These are phyloP conservation scores for Sinodicranocentrus sp. DNA, from an alignment of 2,888 invertebrate genomes.

Conservation along the genomic window DNA sequence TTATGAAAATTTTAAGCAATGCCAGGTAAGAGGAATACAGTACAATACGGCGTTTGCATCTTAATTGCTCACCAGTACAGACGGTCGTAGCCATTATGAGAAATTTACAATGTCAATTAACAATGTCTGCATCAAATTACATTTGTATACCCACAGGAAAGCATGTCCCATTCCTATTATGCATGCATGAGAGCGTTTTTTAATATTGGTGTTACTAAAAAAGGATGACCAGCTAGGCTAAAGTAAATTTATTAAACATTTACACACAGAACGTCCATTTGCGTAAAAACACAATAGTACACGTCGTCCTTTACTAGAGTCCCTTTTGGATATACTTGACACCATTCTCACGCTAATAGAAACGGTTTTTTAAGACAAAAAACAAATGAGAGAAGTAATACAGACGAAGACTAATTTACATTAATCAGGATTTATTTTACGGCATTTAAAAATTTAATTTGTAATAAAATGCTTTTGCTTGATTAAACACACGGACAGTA, in stretches of 20 bases:
- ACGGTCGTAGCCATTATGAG: neutral
- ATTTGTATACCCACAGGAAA: constrained; percentile 5
- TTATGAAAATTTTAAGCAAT: constrained; percentile 43
- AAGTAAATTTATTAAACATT: no score
- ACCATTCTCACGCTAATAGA: constrained; percentile 62
- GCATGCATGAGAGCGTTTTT: constrained; percentile 14
- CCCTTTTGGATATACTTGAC: constrained; percentile 53
- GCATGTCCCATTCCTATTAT: constrained; percentile 1
- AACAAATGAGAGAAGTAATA: constrained; percentile 19
- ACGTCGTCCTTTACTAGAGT: no score
- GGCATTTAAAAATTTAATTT: constrained; percentile 9
- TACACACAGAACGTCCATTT: no score
- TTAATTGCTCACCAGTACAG: neutral
- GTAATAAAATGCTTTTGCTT: neutral
- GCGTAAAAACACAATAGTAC: no score
- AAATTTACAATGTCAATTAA: constrained; percentile 9
- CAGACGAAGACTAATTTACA: neutral
- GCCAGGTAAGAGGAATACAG: no score
- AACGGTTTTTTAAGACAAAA: constrained; percentile 29
- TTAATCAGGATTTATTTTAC: constrained; percentile 9
- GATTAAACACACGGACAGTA: neutral
- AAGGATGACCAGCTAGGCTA: neutral
- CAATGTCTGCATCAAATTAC: neutral
- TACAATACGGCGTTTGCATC: neutral
- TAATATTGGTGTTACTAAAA: neutral